Conservation (phyloP, 2,888 invertebrate species). For the Plebejus melissa region DNA sequence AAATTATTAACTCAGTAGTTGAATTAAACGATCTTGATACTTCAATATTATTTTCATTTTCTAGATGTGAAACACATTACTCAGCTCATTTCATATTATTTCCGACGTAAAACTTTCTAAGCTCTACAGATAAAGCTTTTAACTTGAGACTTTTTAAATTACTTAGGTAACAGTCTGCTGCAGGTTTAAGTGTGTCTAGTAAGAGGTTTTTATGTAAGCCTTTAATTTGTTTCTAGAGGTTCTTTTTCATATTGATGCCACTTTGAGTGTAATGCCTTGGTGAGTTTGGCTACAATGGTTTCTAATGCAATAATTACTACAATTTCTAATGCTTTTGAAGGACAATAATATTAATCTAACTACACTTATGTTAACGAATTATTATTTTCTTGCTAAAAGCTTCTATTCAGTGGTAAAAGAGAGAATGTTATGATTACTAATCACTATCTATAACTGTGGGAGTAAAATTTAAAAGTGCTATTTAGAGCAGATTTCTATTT, state of each 20-base stretch:
- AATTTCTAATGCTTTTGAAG: not conserved
- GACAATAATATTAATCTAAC: not conserved
- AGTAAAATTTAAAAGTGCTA: not conserved
- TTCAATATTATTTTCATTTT: not conserved
- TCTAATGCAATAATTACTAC: no score
- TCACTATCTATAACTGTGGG: not conserved
- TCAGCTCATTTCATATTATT: not conserved
- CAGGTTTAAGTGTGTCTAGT: conserved; percentile 9
- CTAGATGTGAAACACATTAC: conserved; percentile 7
- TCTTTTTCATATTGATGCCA: not conserved
- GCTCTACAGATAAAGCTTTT: conserved; percentile 18
- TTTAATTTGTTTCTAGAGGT: not conserved
- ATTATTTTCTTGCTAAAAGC: not conserved
- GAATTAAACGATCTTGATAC: not conserved
- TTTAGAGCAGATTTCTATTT: not conserved
- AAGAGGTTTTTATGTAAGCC: not conserved
- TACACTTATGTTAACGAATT: not conserved
- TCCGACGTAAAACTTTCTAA: conserved; percentile 13
- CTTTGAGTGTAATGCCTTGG: not conserved
- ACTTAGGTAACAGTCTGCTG: conserved; percentile 13
- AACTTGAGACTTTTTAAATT: conserved; percentile 10
- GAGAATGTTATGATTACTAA: not conserved
- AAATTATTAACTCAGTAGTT: not conserved
- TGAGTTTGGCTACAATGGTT: not conserved
- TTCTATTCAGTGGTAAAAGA: not conserved